phyloP scores from a whole-genome alignment of 2,797 vertebrate species.

The Prionace glauca region DNA sequence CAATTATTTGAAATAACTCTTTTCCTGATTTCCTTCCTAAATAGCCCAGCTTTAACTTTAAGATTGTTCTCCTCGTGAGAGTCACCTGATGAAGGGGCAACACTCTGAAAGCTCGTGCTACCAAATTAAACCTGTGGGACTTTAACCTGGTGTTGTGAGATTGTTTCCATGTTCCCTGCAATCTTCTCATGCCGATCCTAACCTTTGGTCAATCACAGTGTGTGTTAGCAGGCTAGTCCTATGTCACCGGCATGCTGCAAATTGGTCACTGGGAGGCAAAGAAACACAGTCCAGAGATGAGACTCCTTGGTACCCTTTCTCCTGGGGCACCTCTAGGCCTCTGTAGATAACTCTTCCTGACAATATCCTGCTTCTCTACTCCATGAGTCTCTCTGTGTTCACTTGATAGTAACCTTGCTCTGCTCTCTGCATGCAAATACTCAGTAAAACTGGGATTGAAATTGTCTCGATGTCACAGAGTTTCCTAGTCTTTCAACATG shows the following conservation, averaged over 20 bases:
- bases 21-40: neutral
- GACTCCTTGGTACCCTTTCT: slow-evolving; percentile 20
- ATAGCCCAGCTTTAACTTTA: neutral
- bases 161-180: neutral
- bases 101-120: too few relatives aligned
- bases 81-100: too few relatives aligned
- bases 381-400: neutral
- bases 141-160: too few relatives aligned
- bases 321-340: too few relatives aligned
- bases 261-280: neutral
- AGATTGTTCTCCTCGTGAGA: neutral
- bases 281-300: neutral
- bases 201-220: neutral
- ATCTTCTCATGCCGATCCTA: neutral
- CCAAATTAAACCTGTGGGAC: too few relatives aligned
- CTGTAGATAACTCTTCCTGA: too few relatives aligned
- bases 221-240: neutral
- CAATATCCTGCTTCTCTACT: neutral
- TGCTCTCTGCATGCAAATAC: neutral
- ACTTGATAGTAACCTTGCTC: neutral
- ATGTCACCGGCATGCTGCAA: neutral
- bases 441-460: neutral
- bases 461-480: neutral
- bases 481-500: neutral
- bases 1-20: neutral